Evolutionary conservation across 2,888 invertebrate genomes (phyloP).

Genomic region (Mayetiola destructor): DNA sequence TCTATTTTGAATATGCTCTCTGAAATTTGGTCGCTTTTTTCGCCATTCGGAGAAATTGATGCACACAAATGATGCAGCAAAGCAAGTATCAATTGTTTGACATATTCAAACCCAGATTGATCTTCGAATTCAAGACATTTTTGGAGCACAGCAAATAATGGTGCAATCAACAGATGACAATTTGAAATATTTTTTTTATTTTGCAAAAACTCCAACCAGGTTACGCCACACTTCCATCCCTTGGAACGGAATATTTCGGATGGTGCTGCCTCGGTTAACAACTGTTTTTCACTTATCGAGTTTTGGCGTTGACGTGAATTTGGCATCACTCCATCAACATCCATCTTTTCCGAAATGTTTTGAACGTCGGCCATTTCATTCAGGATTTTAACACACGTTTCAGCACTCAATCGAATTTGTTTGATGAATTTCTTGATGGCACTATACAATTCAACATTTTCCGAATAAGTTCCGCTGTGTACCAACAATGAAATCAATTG

Average conservation of each 20-base stretch:
- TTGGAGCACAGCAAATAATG: constrained; percentile 63
- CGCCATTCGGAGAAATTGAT: constrained; percentile 36
- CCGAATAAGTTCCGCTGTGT: constrained; percentile 41
- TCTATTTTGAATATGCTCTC: constrained; percentile 35
- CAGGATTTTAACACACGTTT: background rate
- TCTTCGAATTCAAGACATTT: constrained; percentile 68
- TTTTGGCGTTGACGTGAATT: background rate
- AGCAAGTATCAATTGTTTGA: constrained; percentile 72
- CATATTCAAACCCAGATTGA: constrained; percentile 70
- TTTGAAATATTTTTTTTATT: constrained; percentile 65
- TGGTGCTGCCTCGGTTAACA: background rate
- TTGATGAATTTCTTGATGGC: constrained; percentile 49
- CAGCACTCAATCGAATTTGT: constrained; percentile 34
- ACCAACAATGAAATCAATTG: constrained; percentile 40
- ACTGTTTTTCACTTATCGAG: background rate
- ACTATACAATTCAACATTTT: constrained; percentile 45
- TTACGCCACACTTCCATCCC: constrained; percentile 66
- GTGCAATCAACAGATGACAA: constrained; percentile 49
- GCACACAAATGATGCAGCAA: constrained; percentile 57
- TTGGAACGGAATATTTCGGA: constrained; percentile 40
- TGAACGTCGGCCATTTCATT: background rate
- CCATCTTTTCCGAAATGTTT: background rate
- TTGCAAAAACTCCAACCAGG: constrained; percentile 70
- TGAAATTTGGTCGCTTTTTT: constrained; percentile 36
- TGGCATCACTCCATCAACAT: background rate